Base-by-base conservation (phyloP, 2,888 invertebrate genomes). In the Drosophila ezoana region DNA sequence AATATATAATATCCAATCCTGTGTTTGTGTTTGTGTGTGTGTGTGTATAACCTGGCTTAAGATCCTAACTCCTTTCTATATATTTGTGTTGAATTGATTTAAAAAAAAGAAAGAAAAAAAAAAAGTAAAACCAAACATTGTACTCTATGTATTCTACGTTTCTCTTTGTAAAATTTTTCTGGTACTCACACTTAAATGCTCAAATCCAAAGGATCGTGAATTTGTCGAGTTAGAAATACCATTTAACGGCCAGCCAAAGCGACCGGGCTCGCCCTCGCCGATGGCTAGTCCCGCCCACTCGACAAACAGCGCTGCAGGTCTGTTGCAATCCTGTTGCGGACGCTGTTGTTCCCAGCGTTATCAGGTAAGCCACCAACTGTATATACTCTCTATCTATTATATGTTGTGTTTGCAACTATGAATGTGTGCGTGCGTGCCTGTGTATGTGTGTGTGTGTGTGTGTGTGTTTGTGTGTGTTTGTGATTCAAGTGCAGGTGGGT, bases 191-290 rank as follows among this genome's bases (percentile, higher is more conserved):
- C 56, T 57, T 47, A 76, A 71, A 75, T 64, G 60, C 77, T 66
- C 64, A 62, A 78, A 58, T 74, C 65, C 48, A 75, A 72, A 98
- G 98, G 98, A 99, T 93, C 96, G 98, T 62, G 98, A 98, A 93
- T 98, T 98, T 93, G 97, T 98, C 81, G 98, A 98, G 93, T 95
- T 98, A 94, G 98, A 98, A 92, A 96, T 97, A 90, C 97, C 98
- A 20, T 98, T 95, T 93, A 98, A 98, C 93, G 98, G 98, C 16
- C 97, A 97, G 81, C 97, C 97, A 53, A 98, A 97, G 93, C 94
- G 98, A 91, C 97, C 98, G 1, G 97, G 97, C 11, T 97, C 97
- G 49, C 97, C 97, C 47, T 97, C 97, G 44, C 97, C 97, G 18
- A 93, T 97, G 91, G 96, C 97, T 65, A 97, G 97, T 90, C 97